These are phyloP conservation scores for Micrasema longulum DNA, from an alignment of 1,140 invertebrate genomes.

Conservation along the genomic window DNA sequence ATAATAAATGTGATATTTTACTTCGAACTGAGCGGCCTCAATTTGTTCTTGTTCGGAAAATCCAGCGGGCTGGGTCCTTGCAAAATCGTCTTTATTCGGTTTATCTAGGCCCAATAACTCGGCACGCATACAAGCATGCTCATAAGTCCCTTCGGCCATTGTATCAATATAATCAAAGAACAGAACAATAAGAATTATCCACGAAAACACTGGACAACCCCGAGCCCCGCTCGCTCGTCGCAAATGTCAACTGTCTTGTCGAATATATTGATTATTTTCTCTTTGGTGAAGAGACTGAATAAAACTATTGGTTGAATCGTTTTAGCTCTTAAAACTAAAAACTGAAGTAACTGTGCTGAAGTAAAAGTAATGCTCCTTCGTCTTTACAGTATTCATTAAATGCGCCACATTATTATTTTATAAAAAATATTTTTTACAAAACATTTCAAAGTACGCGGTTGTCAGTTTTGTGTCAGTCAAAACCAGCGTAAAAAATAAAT, in stretches of 20 bases:
- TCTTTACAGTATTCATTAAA: no score
- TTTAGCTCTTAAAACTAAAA: no score
- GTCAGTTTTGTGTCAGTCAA: background rate
- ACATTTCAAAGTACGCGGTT: slow-evolving; percentile 15
- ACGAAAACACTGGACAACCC: slow-evolving; percentile 5
- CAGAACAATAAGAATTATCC: background rate
- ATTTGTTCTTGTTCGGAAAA: slow-evolving; percentile 50
- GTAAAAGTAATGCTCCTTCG: no score
- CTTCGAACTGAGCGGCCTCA: slow-evolving; percentile 50
- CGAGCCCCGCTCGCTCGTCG: background rate
- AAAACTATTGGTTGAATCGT: no score
- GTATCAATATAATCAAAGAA: slow-evolving; percentile 31
- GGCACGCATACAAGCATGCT: slow-evolving; percentile 78
- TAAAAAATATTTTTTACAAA: no score
- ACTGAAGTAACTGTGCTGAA: no score
- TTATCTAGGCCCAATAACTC: slow-evolving; percentile 77
- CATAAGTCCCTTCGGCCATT: slow-evolving; percentile 74
- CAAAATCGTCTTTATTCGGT: slow-evolving; percentile 75
- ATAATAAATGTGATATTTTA: slow-evolving; percentile 32
- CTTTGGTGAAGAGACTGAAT: background rate
- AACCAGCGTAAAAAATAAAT: no score
- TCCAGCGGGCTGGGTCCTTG: slow-evolving; percentile 61
- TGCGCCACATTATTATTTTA: background rate
- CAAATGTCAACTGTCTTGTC: slow-evolving; percentile 4
- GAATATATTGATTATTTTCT: slow-evolving; percentile 33